Evolutionary conservation across 2,888 invertebrate genomes (phyloP), one percentile per base, ranked within the genome.

Genomic region (Perizoma flavofasciatum): DNA sequence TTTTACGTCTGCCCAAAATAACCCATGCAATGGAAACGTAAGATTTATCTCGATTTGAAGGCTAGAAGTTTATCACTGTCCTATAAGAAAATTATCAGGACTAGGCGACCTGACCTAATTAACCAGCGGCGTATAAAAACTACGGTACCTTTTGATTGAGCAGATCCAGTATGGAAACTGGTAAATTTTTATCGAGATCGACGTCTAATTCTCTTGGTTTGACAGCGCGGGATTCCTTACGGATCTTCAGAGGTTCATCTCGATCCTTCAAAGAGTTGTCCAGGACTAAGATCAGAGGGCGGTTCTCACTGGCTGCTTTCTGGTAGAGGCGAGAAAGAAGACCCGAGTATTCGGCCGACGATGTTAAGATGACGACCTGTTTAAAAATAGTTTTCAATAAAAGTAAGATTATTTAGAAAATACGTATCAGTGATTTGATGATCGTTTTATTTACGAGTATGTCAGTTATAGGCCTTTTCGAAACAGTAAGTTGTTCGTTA

Each of bases 271-370:
- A 37, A 4, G 66, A 59, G 34, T 68, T 71, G 44, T 78, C 76
- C 0, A 82, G 45, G 8, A 81, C 70, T 1, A 83, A 55, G 33
- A 83, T 67, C 6, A 83, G 52, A 0, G 83, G 82, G 0, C 72
- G 69, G 22, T 75, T 67, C 9, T 71, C 66, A 5, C 59, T 56
- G 6, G 67, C 50, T 0, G 73, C 70, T 52, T 73, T 73, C 52
- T 75, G 71, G 62, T 73, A 72, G 4, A 82, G 69, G 0, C 68
- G 68, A 5, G 78, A 70, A 1, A 82, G 65, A 6, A 72, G 41
- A 0, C 68, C 69, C 1, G 65, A 57, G 40, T 52, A 50, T 10
- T 65, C 61, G 4, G n/a, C 40, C 6, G 71, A 49, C 7, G 51
- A 10, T 6, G 52, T 55, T 37, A 60, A 3, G 46, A 41, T 51